These are phyloP conservation scores for Hyperoplus lanceolatus DNA, from an alignment of 2,797 vertebrate genomes.

Conservation along the genomic window DNA sequence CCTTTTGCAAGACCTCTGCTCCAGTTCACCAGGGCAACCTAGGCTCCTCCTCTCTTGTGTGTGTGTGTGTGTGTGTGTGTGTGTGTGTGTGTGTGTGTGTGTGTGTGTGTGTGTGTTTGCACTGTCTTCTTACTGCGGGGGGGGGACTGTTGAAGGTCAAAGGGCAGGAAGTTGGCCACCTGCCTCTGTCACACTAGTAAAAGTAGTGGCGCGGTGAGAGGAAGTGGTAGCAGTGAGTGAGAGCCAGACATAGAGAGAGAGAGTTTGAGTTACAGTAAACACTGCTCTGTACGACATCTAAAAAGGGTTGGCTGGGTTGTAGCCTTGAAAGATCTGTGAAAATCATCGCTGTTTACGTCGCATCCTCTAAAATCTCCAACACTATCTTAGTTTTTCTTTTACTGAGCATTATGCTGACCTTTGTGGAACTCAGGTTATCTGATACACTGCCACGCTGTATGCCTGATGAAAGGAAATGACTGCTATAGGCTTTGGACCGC, in stretches of 20 bases:
- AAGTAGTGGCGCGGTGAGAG: slow-evolving; percentile 65
- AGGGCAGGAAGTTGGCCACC: slow-evolving; percentile 86
- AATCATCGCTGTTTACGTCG: slow-evolving; percentile 32
- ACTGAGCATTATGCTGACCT: slow-evolving; percentile 38
- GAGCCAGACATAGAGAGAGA: slow-evolving; percentile 27
- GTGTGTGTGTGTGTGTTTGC: slow-evolving; percentile 43
- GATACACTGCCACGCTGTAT: slow-evolving; percentile 38
- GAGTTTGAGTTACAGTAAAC: slow-evolving; percentile 17
- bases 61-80: slow-evolving; percentile 47
- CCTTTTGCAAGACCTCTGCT: slow-evolving; percentile 82
- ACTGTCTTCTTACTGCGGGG: slow-evolving; percentile 71
- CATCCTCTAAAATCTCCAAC: slow-evolving; percentile 21
- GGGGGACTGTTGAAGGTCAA: slow-evolving; percentile 83
- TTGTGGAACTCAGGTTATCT: slow-evolving; percentile 45
- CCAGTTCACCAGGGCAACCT: slow-evolving; percentile 84
- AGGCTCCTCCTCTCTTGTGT: slow-evolving; percentile 80
- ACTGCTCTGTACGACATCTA: no score
- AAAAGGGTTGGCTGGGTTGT: slow-evolving; percentile 19
- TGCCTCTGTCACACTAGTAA: slow-evolving; percentile 83
- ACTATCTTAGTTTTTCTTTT: slow-evolving; percentile 13
- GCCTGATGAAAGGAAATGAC: slow-evolving; percentile 54
- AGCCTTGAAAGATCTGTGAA: slow-evolving; percentile 12
- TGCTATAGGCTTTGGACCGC: slow-evolving; percentile 35
- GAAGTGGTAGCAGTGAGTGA: slow-evolving; percentile 56
- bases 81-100: slow-evolving; percentile 47